Percentiles rank a stretch among this genome's conserved stretches.
Evolutionary conservation across 2,888 invertebrate species (phyloP).

Genomic region (Harpagoxenus sublaevis): DNA sequence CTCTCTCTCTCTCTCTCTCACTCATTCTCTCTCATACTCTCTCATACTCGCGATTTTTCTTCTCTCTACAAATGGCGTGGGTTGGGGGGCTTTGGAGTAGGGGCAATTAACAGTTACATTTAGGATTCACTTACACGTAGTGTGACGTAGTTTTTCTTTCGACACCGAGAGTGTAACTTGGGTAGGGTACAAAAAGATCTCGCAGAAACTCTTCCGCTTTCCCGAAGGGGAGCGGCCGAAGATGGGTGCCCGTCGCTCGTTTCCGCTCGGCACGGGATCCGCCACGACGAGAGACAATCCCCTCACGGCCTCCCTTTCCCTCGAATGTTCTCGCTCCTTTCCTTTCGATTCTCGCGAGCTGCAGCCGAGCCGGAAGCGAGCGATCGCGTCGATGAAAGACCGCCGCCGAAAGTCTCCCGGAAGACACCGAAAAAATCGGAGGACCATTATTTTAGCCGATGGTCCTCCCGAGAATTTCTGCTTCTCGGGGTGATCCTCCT

Average conservation of each 20-base stretch:
- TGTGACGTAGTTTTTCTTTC: constrained; percentile 74
- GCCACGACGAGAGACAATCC: constrained; percentile 25
- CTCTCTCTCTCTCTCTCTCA: constrained; percentile 82
- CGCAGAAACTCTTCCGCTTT: constrained; percentile 42
- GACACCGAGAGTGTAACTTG: constrained; percentile 75
- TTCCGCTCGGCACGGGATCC: constrained; percentile 46
- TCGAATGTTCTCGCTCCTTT: not conserved
- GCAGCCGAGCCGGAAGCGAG: constrained; percentile 27
- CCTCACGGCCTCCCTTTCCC: not conserved
- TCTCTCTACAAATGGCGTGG: constrained; percentile 77
- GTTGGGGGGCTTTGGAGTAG: constrained; percentile 71
- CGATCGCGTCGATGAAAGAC: constrained; percentile 12
- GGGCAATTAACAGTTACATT: constrained; percentile 75
- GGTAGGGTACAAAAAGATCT: constrained; percentile 80
- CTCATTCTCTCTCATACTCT: constrained; percentile 17
- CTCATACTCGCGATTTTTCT: constrained; percentile 49
- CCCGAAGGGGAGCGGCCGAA: constrained; percentile 1
- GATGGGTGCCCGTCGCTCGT: constrained; percentile 40
- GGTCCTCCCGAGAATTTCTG: not conserved
- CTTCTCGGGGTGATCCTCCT: not conserved
- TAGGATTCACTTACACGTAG: constrained; percentile 82
- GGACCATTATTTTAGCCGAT: constrained; percentile 11
- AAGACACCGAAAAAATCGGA: constrained; percentile 33
- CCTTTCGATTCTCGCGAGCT: not conserved
- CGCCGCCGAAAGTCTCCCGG: not conserved